Conservation (phyloP, 2,113 vertebrate genomes). For the Oxyruncus cristatus region DNA sequence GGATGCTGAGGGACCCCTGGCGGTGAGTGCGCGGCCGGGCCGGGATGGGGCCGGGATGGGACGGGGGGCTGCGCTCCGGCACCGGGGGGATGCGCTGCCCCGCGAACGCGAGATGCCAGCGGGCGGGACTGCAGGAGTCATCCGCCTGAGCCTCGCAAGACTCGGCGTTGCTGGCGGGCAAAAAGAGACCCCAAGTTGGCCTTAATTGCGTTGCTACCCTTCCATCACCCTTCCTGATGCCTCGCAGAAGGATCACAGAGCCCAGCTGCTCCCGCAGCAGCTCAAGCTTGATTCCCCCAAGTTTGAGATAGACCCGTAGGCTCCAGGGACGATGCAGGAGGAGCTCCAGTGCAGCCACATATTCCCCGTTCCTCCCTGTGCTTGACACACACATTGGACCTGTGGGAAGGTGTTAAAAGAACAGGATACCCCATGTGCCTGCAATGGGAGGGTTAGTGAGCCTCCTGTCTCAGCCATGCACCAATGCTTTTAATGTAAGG, state of each 20-base stretch:
- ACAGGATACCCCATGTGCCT: neutral
- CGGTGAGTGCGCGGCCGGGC: neutral
- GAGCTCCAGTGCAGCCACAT: fast-evolving
- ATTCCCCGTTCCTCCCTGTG: neutral
- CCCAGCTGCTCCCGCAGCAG: neutral
- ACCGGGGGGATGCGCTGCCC: neutral
- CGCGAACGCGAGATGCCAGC: neutral
- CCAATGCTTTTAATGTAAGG: neutral
- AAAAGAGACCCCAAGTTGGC: neutral
- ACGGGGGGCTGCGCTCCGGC: neutral
- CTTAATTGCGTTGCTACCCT: no score
- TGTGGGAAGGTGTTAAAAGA: neutral
- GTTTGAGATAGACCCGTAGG: neutral
- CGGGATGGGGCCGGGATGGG: neutral
- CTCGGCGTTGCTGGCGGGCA: neutral
- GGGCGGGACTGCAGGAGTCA: neutral
- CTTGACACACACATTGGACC: neutral
- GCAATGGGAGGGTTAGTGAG: neutral
- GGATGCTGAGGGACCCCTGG: slow-evolving; percentile 82
- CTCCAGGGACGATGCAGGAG: neutral
- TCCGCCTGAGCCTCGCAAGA: neutral
- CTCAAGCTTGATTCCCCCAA: neutral
- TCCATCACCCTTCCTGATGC: neutral
- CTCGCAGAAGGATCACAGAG: neutral
- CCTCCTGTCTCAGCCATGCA: neutral